Percentiles rank a stretch among this genome's conserved stretches.
Evolutionary conservation across 2,797 vertebrate genomes (phyloP).

Genomic region (Falco cherrug): DNA sequence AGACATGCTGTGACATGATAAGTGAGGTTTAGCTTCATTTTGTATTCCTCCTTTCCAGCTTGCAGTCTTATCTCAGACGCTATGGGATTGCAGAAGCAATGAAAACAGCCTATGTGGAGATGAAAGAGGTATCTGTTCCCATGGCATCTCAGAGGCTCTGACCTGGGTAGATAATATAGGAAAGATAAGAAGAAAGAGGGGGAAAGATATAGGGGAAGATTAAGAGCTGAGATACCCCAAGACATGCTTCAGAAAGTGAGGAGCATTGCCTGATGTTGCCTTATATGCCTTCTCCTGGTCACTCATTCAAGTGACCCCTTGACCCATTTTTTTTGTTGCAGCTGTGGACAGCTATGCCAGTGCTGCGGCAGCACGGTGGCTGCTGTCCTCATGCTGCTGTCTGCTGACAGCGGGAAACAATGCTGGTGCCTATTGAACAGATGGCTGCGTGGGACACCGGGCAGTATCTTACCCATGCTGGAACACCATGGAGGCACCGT

Average conservation of each 20-base stretch:
- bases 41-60: not conserved
- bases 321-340: not conserved
- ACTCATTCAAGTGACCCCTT: not conserved
- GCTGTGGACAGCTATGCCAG: not conserved
- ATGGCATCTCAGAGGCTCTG: not conserved
- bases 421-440: not conserved
- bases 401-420: not conserved
- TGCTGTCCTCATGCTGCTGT: not conserved
- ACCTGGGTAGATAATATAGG: not conserved
- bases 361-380: not conserved
- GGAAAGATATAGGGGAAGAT: not conserved
- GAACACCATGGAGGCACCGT: fast-evolving
- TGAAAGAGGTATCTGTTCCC: not conserved
- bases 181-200: not conserved
- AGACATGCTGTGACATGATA: not conserved
- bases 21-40: not conserved
- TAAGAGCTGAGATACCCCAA: not conserved
- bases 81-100: not conserved
- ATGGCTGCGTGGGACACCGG: fast-evolving
- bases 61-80: not conserved
- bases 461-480: not conserved
- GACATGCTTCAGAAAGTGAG: not conserved
- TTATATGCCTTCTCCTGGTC: not conserved
- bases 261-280: not conserved
- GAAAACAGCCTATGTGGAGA: not conserved